A percentile compares a stretch with the other conserved stretches of the same genome.
Evolutionary conservation across 2,113 vertebrate genomes (phyloP).

Genomic region (Heterotis niloticus): DNA sequence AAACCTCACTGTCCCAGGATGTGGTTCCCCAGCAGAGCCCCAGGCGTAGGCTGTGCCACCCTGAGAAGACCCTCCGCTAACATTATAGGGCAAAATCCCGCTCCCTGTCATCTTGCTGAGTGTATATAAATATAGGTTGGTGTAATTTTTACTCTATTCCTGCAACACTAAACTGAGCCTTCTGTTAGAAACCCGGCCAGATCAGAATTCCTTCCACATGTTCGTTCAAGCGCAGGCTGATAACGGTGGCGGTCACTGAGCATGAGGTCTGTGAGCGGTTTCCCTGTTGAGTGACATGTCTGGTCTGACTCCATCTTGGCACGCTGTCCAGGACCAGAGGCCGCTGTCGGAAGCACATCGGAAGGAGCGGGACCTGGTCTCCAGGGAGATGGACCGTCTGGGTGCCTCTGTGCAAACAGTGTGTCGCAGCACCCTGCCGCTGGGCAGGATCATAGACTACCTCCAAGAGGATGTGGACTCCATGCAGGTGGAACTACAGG

Average conservation of each 20-base stretch:
- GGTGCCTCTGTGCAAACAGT: slow-evolving; percentile 79
- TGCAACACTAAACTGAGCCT: background rate
- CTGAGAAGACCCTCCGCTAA: too few relatives aligned
- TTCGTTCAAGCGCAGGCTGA: background rate
- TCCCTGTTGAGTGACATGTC: too few relatives aligned
- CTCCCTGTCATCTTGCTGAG: too few relatives aligned
- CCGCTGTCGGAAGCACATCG: slow-evolving; percentile 68
- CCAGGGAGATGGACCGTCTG: slow-evolving; percentile 78
- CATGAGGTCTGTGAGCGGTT: too few relatives aligned
- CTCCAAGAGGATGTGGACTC: slow-evolving; percentile 91
- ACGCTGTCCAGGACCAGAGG: slow-evolving; percentile 54
- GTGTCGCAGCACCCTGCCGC: slow-evolving; percentile 74
- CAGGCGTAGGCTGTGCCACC: too few relatives aligned
- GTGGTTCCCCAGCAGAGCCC: too few relatives aligned
- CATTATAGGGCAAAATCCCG: too few relatives aligned
- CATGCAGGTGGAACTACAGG: slow-evolving; percentile 81
- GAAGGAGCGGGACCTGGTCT: slow-evolving; percentile 82
- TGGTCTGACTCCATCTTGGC: too few relatives aligned
- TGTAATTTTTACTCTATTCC: background rate
- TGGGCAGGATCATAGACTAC: slow-evolving; percentile 93
- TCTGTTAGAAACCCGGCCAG: background rate
- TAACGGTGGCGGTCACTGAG: too few relatives aligned
- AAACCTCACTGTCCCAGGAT: too few relatives aligned
- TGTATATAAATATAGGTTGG: too few relatives aligned
- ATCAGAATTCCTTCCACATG: background rate